Base-by-base conservation (phyloP, 2,888 invertebrate genomes). In the Frankliniella fusca region DNA sequence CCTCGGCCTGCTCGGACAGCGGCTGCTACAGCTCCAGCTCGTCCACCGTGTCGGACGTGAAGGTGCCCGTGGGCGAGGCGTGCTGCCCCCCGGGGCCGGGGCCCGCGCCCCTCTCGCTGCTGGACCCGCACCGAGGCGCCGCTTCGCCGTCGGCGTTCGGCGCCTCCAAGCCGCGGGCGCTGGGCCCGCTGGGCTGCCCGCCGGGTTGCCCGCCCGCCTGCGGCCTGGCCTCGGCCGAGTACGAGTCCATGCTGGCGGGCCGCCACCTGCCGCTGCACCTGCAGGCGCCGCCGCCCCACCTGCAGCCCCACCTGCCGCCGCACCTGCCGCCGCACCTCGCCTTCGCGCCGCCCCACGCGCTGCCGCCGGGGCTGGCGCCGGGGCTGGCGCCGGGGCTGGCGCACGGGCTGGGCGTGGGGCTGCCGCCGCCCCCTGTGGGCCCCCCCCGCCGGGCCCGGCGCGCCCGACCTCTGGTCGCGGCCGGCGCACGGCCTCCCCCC, bases 251-350 rank as follows among this genome's bases (percentile, higher is more conserved):
- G 38, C 38, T 38, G 38, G n/a, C n/a, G n/a, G 83, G 83, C 48
- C 84, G 84, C 65, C 80, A 84, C 76, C 82, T 84, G 5, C 70
- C 70, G 20, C 23, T 23, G 23, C 23, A 23, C 70, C 23, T 76
- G 27, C 23, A 12, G 70, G 27, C 23, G 11, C 65, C 80, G 0
- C 70, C 70, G 20, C 23, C 49, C 23, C 23, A 23, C 70, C 23
- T 76, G 27, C 23, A 12, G 70, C 70, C 23, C 54, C 54, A 54
- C 23, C 70, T 76, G 23, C 70, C 23, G 70, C 70, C 70, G 70
- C 70, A 76, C 70, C 27, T 12, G 23, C 61, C n/a, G 61, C 70
- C 12, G 23, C 70, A n/a, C 23, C 23, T 12, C 70, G 12, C 27
- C 23, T 27, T 27, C 23, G 23, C 70, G 27, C 70, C 23, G 23